Percentiles rank a stretch among this genome's conserved stretches.
Evolutionary conservation across 2,797 vertebrate species (phyloP).

Genomic region (Danio kyathit): DNA sequence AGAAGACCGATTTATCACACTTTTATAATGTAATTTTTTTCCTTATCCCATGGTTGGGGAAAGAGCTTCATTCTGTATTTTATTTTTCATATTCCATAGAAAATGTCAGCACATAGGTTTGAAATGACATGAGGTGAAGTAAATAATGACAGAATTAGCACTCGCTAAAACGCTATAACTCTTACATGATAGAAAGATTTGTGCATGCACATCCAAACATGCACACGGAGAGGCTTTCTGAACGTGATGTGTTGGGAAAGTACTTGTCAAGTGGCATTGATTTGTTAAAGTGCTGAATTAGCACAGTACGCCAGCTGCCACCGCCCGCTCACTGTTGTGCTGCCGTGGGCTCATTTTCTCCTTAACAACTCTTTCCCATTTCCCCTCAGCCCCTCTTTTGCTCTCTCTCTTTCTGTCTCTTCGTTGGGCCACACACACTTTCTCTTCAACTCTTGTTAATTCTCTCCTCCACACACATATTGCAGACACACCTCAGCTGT

Average conservation of each 20-base stretch:
- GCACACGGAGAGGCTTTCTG: slow-evolving; percentile 73
- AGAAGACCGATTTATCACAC: background rate
- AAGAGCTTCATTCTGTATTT: background rate
- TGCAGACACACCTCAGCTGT: slow-evolving; percentile 50
- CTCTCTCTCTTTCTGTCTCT: slow-evolving; percentile 4
- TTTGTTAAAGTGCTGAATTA: slow-evolving; percentile 99
- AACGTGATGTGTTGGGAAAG: slow-evolving; percentile 91
- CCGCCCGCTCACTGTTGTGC: slow-evolving; percentile 73
- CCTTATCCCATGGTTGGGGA: background rate
- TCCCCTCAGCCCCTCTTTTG: slow-evolving; percentile 58
- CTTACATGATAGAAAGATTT: slow-evolving; percentile 12
- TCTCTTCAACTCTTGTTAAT: slow-evolving; percentile 40
- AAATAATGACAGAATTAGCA: slow-evolving; percentile 25
- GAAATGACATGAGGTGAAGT: slow-evolving; percentile 2
- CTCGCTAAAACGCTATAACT: slow-evolving; percentile 26
- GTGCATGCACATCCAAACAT: slow-evolving; percentile 31
- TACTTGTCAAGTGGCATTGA: slow-evolving; percentile 99
- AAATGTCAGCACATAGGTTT: slow-evolving; percentile 4
- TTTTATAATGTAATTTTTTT: background rate
- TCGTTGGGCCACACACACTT: slow-evolving; percentile 8
- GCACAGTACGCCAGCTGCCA: slow-evolving; percentile 91
- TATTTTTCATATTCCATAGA: background rate
- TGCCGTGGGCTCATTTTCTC: slow-evolving; percentile 74
- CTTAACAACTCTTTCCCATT: slow-evolving; percentile 59
- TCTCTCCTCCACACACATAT: slow-evolving; percentile 26